A percentile compares a stretch with the other conserved stretches of the same genome.
These are phyloP conservation scores for Acromyrmex heyeri DNA, from an alignment of 1,140 invertebrate genomes.

Conservation along the genomic window DNA sequence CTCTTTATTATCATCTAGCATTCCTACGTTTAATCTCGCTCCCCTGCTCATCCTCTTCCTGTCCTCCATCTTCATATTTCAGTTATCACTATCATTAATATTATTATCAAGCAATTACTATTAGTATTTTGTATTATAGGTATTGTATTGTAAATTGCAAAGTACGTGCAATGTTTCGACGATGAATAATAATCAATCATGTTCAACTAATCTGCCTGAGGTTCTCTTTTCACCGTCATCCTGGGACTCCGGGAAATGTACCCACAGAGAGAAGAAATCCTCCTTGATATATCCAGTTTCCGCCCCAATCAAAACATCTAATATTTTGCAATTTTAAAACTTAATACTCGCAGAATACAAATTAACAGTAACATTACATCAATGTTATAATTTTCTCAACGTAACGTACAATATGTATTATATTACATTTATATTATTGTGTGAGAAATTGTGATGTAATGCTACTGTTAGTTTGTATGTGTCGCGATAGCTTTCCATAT, in stretches of 20 bases:
- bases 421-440: too few species aligned
- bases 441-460: too few species aligned
- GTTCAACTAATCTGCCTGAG: constrained; percentile 78
- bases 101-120: constrained; percentile 72
- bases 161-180: constrained; percentile 84
- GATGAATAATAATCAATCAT: constrained; percentile 85
- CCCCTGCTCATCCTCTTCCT: background rate
- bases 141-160: constrained; percentile 84
- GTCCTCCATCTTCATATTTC: constrained; percentile 68
- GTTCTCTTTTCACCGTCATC: background rate
- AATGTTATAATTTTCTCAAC: too few species aligned
- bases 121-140: constrained; percentile 84
- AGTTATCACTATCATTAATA: constrained; percentile 71
- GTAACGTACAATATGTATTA: too few species aligned
- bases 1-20: constrained; percentile 32
- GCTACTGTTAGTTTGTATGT: too few species aligned
- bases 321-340: background rate
- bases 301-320: background rate
- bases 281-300: background rate
- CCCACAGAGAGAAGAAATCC: background rate
- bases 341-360: background rate
- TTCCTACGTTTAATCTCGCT: constrained; percentile 48
- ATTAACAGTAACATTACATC: too few species aligned
- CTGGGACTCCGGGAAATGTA: background rate
- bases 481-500: background rate